Percentiles rank a stretch among this genome's conserved stretches.
phyloP scores from a whole-genome alignment of 2,797 vertebrate genomes.

The Gila robusta region DNA sequence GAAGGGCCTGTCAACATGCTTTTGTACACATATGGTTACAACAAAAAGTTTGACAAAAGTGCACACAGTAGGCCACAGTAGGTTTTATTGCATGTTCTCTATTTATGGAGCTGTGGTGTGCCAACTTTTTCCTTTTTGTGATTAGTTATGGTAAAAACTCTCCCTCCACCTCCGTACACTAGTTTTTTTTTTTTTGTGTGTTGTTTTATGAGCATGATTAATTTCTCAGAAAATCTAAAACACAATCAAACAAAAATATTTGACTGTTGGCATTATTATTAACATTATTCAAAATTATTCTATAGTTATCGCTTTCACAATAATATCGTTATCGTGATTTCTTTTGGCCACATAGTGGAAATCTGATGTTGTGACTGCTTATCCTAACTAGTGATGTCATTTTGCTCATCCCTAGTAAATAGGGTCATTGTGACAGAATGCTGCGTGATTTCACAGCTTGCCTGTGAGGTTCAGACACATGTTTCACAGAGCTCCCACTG shows the following conservation, averaged over 20 bases:
- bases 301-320: not conserved
- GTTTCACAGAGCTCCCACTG: conserved; percentile 19
- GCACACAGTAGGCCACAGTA: too few species aligned
- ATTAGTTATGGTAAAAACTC: too few species aligned
- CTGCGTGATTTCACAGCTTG: conserved; percentile 13
- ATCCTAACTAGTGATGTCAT: not conserved
- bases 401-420: conserved; percentile 4
- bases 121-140: too few species aligned
- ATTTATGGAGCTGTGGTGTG: too few species aligned
- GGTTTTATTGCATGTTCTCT: too few species aligned
- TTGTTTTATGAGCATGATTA: not conserved
- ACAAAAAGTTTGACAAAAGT: too few species aligned
- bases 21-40: too few species aligned
- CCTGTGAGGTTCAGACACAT: not conserved
- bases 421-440: not conserved
- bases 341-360: not conserved
- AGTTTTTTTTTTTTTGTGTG: not conserved
- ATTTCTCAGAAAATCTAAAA: not conserved
- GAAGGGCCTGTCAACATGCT: too few species aligned
- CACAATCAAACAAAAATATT: not conserved
- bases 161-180: too few species aligned
- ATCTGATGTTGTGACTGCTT: not conserved
- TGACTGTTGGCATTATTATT: not conserved
- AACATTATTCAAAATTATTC: not conserved
- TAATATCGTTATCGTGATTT: not conserved